A percentile compares a stretch with the other conserved stretches of the same genome.
Conservation (phyloP, 2,113 vertebrate species). For the Notarius lentiginosus region DNA sequence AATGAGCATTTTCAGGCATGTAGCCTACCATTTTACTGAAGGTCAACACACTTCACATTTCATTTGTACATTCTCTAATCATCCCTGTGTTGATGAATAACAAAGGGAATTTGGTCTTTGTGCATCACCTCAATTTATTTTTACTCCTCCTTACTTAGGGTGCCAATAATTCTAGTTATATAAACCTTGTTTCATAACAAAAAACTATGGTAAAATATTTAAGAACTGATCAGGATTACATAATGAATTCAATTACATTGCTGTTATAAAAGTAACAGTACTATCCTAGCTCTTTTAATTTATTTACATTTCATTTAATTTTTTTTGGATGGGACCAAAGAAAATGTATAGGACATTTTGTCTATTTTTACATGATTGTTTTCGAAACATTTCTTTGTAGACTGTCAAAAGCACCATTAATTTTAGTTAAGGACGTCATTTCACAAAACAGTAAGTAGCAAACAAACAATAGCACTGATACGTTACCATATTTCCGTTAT, state of each 20-base stretch:
- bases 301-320: neutral
- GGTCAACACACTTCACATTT: neutral
- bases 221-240: neutral
- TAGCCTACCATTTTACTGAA: neutral
- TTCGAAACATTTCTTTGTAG: neutral
- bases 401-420: neutral
- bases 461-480: conserved; percentile 69
- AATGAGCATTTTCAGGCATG: neutral
- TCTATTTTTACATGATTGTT: neutral
- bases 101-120: neutral
- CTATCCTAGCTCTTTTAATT: neutral
- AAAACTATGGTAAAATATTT: neutral
- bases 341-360: neutral
- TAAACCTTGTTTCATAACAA: neutral
- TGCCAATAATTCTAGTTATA: neutral
- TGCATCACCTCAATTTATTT: neutral
- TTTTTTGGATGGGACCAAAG: neutral
- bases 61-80: neutral
- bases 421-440: neutral
- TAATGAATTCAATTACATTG: neutral
- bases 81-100: neutral
- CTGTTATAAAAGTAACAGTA: neutral
- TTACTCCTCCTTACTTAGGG: neutral
- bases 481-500: conserved; percentile 97
- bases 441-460: conserved; percentile 26